phyloP scores from a whole-genome alignment of 1,140 invertebrate species.

The Campoletis sonorensis region DNA sequence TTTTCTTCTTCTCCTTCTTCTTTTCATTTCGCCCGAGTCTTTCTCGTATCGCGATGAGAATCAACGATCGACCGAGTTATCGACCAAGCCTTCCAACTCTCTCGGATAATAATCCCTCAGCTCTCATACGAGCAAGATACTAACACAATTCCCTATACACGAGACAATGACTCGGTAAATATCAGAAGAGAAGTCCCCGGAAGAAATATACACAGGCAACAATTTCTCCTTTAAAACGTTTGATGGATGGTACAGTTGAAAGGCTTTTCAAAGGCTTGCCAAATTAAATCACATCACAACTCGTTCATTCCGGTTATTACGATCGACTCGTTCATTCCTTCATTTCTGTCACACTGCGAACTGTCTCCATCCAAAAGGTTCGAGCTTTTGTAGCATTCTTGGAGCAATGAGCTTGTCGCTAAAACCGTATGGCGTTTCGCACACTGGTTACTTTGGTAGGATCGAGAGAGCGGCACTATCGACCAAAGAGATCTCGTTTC shows the following conservation, averaged over 20 bases:
- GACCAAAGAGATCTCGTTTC: conserved; percentile 37
- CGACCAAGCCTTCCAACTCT: background rate
- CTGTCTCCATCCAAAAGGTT: too few species aligned
- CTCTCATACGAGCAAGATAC: background rate
- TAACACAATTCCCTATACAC: background rate
- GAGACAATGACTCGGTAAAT: conserved; percentile 24
- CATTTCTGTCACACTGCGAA: background rate
- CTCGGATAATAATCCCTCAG: conserved; percentile 6
- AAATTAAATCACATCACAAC: too few species aligned
- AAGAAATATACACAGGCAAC: background rate
- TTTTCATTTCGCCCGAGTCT: too few species aligned
- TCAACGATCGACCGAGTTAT: conserved; percentile 23
- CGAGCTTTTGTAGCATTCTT: conserved; percentile 22
- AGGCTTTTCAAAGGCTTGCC: background rate
- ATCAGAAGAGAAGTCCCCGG: background rate
- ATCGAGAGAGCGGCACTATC: conserved; percentile 12
- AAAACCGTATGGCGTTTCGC: background rate
- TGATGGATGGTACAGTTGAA: background rate
- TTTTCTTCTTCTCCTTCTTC: too few species aligned
- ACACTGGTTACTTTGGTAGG: background rate
- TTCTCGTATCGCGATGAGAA: conserved; percentile 8
- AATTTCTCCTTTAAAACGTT: background rate
- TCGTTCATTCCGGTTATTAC: background rate
- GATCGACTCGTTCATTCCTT: background rate
- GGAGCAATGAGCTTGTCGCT: background rate